Evolutionary conservation across 2,888 invertebrate genomes (phyloP), one percentile per base, ranked within the genome.

Genomic region (Belgica antarctica): DNA sequence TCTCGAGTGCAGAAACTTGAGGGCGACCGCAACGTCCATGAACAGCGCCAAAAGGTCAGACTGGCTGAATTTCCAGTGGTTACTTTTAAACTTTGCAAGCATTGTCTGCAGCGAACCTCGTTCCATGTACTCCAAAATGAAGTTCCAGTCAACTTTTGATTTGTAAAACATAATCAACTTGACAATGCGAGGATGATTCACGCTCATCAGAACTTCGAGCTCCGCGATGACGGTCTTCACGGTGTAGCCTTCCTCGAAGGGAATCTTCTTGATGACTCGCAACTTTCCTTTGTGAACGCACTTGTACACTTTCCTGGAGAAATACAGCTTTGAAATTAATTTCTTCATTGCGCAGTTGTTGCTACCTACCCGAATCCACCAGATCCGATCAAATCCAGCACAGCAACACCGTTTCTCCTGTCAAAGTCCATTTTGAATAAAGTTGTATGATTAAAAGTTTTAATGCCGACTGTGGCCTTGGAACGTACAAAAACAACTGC

Each of bases 1-100:
- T 0, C 78, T 77, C 31, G 78, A 77, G 71, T 80, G 80, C 62
- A 80, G 72, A 71, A 78, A 79, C 70, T 79, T 78, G 28, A 80
- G 61, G 0, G 79, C 80, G 72, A 79, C 78, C 47, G 78, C 74
- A 73, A 78, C 78, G 63, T 82, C 82, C 65, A 46, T 46, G 46
- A 65, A 65, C 17, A 46, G 62, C 31, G 8, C 2, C n/a, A 62
- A 10, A 31, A 31, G 10, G 8, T 62, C 31, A 31, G 5, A 17
- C n/a, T 34, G 62, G 4, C 36, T 22, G 22, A 62, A 62, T 25
- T 31, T 62, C 61, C 61, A 61, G 3, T 7, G 27, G 15, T 61
- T 61, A n/a, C 7, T 25, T 8, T n/a, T 3, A 15, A 24, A 61
- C 12, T 15, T 24, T 10, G 2, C 8, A 15, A 61, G n/a, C n/a